These are phyloP conservation scores for Halcyon smyrnensis DNA, from an alignment of 2,797 vertebrate species.

Conservation along the genomic window DNA sequence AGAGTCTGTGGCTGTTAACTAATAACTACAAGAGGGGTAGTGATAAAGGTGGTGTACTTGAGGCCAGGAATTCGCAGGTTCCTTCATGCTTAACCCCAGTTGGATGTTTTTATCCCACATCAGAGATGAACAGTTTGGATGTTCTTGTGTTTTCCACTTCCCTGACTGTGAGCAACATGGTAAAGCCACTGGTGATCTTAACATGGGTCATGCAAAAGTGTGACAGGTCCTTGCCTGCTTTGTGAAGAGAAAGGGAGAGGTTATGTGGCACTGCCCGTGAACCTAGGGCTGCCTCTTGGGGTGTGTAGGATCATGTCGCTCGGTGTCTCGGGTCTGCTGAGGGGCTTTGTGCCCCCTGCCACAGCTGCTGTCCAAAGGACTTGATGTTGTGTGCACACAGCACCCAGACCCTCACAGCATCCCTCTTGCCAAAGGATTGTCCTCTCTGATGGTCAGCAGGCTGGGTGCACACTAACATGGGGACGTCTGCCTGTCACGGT, in stretches of 20 bases:
- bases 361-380: not conserved
- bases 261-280: not conserved
- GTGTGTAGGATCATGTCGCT: accelerated
- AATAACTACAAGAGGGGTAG: constrained; percentile 43
- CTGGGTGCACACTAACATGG: accelerated
- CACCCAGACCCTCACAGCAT: not conserved
- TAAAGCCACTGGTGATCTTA: not conserved
- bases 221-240: not conserved
- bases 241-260: not conserved
- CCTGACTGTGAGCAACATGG: not conserved
- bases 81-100: not conserved
- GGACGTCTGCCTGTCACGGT: not conserved
- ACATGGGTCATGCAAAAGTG: accelerated
- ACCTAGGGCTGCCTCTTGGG: not conserved
- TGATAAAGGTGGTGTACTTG: constrained; percentile 17
- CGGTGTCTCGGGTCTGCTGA: not conserved
- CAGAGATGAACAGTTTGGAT: not conserved
- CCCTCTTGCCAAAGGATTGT: accelerated
- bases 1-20: constrained; percentile 62
- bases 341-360: not conserved
- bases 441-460: not conserved
- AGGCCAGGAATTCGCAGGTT: constrained; percentile 51
- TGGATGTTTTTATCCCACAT: not conserved
- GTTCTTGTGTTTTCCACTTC: not conserved
- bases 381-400: not conserved